Base-by-base conservation (phyloP, 2,888 invertebrate genomes). In the Cephus nigrinus region DNA sequence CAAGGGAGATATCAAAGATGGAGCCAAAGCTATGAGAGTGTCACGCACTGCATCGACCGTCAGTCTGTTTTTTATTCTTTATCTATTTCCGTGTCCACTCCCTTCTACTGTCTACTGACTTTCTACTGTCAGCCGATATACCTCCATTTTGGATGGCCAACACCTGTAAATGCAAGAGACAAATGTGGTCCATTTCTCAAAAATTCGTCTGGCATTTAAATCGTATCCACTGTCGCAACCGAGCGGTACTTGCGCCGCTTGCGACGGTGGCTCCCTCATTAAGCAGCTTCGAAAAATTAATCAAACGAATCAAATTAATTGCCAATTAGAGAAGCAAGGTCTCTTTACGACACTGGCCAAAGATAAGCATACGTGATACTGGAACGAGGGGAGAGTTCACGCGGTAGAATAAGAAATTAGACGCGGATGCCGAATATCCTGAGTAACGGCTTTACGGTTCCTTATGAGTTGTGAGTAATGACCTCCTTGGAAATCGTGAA, bases 281-380 rank as follows among this genome's bases (percentile, higher is more conserved):
- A 75, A 68, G 71, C 35, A 68, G 32, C 23, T 32, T 33, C 73
- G 76, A 55, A 73, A 68, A 79, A 86, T 86, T 85, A 84, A 82
- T 83, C 82, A 83, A 82, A 81, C 83, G 86, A 84, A 84, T 86
- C 85, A 84, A 83, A 85, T 85, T 85, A 86, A 85, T 84, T 84
- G 84, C 81, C 86, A 85, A 87, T 87, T 87, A 85, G 80, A 68
- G 72, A 74, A 73, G 15, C 55, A 74, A 75, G 79, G 78, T 76
- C 69, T 11, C 75, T 80, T 77, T 79, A 78, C 79, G 78, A 75
- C 80, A 72, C 55, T 71, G 72, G 74, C n/a, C 75, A 69, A 75
- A n/a, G 30, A 69, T 69, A 32, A 30, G 69, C 12, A 31, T 5
- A 15, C 69, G n/a, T 23, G 69, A 40, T 40, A 15, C 40, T 40